phyloP scores from a whole-genome alignment of 2,888 invertebrate genomes.

The Acleris sparsana region DNA sequence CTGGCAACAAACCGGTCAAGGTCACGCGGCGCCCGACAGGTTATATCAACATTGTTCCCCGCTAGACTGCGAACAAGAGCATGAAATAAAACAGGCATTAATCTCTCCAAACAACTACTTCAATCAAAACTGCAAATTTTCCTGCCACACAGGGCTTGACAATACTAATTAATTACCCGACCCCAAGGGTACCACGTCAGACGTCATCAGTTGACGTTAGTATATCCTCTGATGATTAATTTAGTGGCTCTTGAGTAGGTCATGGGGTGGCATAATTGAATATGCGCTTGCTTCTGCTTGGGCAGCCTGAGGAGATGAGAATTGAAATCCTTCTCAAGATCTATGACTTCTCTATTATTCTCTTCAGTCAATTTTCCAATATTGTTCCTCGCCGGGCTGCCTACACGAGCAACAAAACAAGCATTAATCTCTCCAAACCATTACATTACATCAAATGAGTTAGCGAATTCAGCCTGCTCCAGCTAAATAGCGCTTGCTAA shows the following conservation, averaged over 20 bases:
- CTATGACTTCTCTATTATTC: too few species aligned
- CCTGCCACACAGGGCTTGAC: neutral
- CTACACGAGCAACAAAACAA: constrained; percentile 15
- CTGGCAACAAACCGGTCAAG: neutral
- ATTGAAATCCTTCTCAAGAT: too few species aligned
- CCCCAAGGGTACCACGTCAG: too few species aligned
- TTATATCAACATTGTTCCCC: constrained; percentile 16
- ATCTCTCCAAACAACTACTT: constrained; percentile 35
- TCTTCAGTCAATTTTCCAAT: neutral
- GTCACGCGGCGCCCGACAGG: constrained; percentile 3
- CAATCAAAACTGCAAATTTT: constrained; percentile 15
- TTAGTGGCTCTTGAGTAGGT: too few species aligned
- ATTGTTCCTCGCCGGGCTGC: constrained; percentile 12
- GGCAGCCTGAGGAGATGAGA: too few species aligned
- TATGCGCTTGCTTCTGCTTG: too few species aligned
- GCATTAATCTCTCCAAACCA: constrained; percentile 36
- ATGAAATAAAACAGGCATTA: constrained; percentile 30
- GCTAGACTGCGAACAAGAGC: constrained; percentile 15
- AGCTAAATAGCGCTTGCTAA: neutral
- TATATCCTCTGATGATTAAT: too few species aligned
- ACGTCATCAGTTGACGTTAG: too few species aligned
- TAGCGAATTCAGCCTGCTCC: constrained; percentile 11
- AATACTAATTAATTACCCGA: neutral
- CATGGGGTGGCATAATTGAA: too few species aligned
- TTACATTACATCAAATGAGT: constrained; percentile 13